Conservation (phyloP, 2,113 vertebrate genomes). For the Elephas maximus region DNA sequence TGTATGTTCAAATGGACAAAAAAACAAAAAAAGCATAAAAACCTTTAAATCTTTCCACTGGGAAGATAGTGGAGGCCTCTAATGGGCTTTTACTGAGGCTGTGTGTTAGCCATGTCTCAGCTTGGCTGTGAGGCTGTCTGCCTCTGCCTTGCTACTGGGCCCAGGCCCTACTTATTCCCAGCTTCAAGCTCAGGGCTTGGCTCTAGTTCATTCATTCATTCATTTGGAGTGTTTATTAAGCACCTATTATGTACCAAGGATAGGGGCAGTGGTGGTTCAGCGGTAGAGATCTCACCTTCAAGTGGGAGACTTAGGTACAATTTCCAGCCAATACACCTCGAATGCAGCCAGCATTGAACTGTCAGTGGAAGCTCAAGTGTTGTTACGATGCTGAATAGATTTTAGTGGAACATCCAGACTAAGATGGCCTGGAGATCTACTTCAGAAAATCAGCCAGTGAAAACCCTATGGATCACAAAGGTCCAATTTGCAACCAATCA, state of each 20-base stretch:
- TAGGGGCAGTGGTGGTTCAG: not conserved
- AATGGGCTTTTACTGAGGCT: not conserved
- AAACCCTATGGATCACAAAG: not conserved
- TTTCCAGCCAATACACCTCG: too few relatives aligned
- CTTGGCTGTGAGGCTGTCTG: not conserved
- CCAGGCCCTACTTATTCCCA: not conserved
- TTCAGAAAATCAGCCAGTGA: not conserved
- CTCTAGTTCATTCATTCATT: not conserved
- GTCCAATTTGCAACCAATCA: not conserved
- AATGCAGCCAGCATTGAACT: not conserved
- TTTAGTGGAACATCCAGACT: not conserved
- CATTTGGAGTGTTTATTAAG: conserved; percentile 9
- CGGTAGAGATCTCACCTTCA: not conserved
- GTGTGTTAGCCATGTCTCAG: fast-evolving
- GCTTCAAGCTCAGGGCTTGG: not conserved
- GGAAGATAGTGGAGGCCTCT: not conserved
- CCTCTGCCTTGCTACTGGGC: not conserved
- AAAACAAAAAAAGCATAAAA: not conserved
- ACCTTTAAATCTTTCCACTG: not conserved
- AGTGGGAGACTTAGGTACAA: not conserved
- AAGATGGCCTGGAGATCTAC: not conserved
- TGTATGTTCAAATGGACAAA: not conserved
- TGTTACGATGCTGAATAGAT: not conserved
- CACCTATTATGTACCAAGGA: not conserved
- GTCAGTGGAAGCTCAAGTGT: not conserved